These are phyloP conservation scores for Rhodophaea formosa DNA, from an alignment of 2,888 invertebrate species.

Conservation along the genomic window DNA sequence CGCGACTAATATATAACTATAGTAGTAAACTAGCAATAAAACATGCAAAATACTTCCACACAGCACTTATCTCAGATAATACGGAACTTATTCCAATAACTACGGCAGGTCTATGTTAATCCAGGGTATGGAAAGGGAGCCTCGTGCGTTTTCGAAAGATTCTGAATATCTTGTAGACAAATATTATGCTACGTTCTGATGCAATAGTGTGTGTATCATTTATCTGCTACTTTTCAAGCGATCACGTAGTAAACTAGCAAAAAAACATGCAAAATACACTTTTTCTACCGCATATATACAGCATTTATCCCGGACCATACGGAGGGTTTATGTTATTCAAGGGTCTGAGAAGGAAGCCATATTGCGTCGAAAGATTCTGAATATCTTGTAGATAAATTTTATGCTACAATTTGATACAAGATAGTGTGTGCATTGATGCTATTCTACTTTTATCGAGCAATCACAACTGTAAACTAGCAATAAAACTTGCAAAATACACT, in stretches of 20 bases:
- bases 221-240: too few species aligned
- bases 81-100: too few species aligned
- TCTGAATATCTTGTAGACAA: constrained; percentile 6
- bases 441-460: too few species aligned
- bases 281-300: constrained; percentile 1
- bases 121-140: not conserved
- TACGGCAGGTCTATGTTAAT: too few species aligned
- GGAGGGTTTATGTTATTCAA: constrained; percentile 4
- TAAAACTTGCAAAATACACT: constrained; percentile 11
- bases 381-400: constrained; percentile 9
- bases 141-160: not conserved
- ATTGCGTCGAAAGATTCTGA: not conserved
- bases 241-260: too few species aligned
- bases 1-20: too few species aligned
- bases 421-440: constrained; percentile 7
- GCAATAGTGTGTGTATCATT: constrained; percentile 1
- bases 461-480: too few species aligned
- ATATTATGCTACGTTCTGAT: not conserved
- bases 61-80: too few species aligned
- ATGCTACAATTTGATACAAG: not conserved
- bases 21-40: too few species aligned
- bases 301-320: constrained; percentile 2
- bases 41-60: too few species aligned
- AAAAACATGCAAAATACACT: constrained; percentile 10
- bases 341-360: not conserved